Base-by-base conservation (phyloP, 2,113 vertebrate genomes). In the Neotoma lepida region DNA sequence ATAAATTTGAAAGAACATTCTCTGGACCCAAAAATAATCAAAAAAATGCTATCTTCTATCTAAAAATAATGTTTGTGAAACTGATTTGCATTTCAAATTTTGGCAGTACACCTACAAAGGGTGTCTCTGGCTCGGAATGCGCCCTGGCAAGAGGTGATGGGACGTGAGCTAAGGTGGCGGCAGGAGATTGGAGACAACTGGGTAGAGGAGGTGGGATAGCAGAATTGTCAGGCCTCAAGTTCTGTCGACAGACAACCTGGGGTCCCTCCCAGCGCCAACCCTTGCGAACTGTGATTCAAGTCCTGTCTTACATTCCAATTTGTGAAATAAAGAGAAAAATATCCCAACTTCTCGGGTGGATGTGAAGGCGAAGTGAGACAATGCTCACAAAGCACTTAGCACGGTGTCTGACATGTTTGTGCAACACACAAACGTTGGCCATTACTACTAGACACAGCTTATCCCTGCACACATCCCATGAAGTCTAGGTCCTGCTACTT, bases 81-180 rank as follows among this genome's bases (percentile, higher is more conserved):
- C 96, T 97, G 94, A 97, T 97, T 97, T 97, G 96, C 97, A 97
- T 97, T 97, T 97, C 96, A 97, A 97, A 97, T 97, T 97, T 97
- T 97, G 97, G 97, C 97, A 97, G 95, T 95, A 97, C 97, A 97
- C 97, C 97, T 97, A 97, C 89, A 90, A 96, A 97, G 97, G 88
- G 96, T 97, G 97, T 97, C 96, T 97, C 96, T 97, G 97, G 97
- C 97, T 96, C 96, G 78, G 95, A 97, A 95, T n/a, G 17, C 44
- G 33, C 91, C 92, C 96, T 97, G 96, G 96, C 95, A 96, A 96
- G 97, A 97, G 96, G 97, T 97, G 96, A 97, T 94, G 76, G 96
- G 94, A 97, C 97, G 95, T 95, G 96, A 97, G 97, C 96, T 95
- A 97, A 97, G 97, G 96, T 96, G 96, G 97, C 97, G 97, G 97